These are phyloP conservation scores for Oscheius myriophilus DNA, from an alignment of 2,888 invertebrate genomes.

Conservation along the genomic window DNA sequence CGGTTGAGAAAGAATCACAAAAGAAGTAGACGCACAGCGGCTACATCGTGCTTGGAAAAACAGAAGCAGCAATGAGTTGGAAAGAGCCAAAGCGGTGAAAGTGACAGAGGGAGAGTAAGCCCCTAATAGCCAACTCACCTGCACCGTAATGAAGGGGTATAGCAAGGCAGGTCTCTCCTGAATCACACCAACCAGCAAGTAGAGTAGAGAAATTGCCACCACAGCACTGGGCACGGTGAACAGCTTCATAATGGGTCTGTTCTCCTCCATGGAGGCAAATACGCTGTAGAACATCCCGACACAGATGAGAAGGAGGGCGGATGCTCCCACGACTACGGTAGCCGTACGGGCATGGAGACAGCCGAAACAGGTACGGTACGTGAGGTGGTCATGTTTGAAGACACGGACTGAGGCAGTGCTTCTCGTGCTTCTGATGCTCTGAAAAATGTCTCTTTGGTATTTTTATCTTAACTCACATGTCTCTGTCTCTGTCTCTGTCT, in stretches of 20 bases:
- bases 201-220: slow-evolving; percentile 53
- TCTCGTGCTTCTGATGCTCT: slow-evolving; percentile 27
- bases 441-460: neutral
- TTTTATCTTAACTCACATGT: too few species aligned
- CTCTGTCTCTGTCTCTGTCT: too few species aligned
- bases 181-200: slow-evolving; percentile 57
- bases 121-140: too few species aligned
- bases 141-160: slow-evolving; percentile 54
- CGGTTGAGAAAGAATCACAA: too few species aligned
- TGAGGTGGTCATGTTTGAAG: slow-evolving; percentile 55
- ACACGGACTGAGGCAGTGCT: slow-evolving; percentile 49
- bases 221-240: slow-evolving; percentile 51
- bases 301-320: slow-evolving; percentile 49
- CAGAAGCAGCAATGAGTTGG: too few species aligned
- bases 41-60: too few species aligned
- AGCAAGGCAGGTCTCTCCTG: slow-evolving; percentile 52
- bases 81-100: too few species aligned
- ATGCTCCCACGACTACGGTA: slow-evolving; percentile 50
- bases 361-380: slow-evolving; percentile 55
- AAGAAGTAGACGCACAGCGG: too few species aligned
- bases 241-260: slow-evolving; percentile 43
- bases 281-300: slow-evolving; percentile 48
- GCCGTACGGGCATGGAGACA: slow-evolving; percentile 55
- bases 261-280: slow-evolving; percentile 47
- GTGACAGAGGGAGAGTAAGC: too few species aligned